Evolutionary conservation across 2,797 vertebrate species (phyloP), one percentile per base, ranked within the genome.

Genomic region (Hippopotamyrus pictus): DNA sequence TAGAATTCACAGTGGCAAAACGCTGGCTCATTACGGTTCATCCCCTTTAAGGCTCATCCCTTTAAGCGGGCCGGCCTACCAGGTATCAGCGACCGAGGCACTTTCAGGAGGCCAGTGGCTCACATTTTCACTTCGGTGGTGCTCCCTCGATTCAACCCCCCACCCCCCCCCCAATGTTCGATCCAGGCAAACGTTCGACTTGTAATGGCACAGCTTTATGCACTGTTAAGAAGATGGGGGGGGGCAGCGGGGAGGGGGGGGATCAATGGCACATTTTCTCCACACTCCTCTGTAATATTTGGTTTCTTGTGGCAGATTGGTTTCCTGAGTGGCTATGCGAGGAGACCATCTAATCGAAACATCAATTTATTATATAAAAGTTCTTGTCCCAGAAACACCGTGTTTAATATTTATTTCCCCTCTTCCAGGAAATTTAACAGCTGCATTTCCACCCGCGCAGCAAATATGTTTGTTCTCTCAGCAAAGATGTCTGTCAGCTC

Each of bases 301-400:
- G 95, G 95, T 97, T 96, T 96, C 96, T 95, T 94, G 95, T 92
- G 95, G 94, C 94, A 92, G 95, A 95, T 96, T 95, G 95, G 94
- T 95, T 95, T 97, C 96, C 95, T 94, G 95, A 95, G 94, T 93
- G 94, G 94, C 95, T 92, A 91, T 91, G 89, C 95, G 94, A 95
- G 92, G 96, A 96, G 95, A 94, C 94, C 91, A 93, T 94, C 94
- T 94, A 95, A 96, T 97, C 95, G 95, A 96, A 96, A 95, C 92
- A 93, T 96, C 95, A 96, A 96, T 97, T 97, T 95, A 94, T 96
- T 95, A 96, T 94, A 94, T 95, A 93, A 94, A 95, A 95, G 94
- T 94, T 94, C 93, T 94, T 91, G 90, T 94, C 93, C 53, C 53
- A 86, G 88, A 90, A 89, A 89, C 69, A 87, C 88, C 51, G 22